Evolutionary conservation across 2,797 vertebrate genomes (phyloP).

Genomic region (Pseudochirops corinnae): DNA sequence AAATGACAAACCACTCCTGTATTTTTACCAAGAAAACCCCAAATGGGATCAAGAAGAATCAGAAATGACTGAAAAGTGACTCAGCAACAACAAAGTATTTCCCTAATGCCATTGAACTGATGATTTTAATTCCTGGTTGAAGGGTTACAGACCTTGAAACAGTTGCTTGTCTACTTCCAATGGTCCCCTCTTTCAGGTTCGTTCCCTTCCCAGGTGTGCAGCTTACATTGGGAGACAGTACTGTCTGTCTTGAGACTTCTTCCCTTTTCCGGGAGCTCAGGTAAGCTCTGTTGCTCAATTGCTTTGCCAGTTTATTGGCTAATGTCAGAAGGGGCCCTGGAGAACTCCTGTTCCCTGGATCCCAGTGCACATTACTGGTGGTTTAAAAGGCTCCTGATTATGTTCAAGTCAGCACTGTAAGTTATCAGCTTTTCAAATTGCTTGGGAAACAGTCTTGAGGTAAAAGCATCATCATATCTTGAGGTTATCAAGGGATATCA

Average conservation of each 20-base stretch:
- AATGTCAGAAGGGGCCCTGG: neutral
- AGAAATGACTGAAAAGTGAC: neutral
- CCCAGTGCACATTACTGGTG: slow-evolving; percentile 7
- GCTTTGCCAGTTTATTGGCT: neutral
- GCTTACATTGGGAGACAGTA: neutral
- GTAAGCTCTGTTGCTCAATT: neutral
- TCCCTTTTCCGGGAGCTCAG: neutral
- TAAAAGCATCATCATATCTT: slow-evolving; percentile 62
- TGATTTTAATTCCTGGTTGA: neutral
- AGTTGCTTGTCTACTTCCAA: neutral
- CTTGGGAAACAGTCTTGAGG: slow-evolving; percentile 65
- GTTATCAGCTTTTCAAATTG: slow-evolving; percentile 67
- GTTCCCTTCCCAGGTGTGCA: slow-evolving; percentile 6
- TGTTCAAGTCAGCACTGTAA: slow-evolving; percentile 66
- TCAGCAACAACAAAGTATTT: slow-evolving; percentile 1
- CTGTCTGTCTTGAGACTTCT: neutral
- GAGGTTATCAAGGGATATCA: slow-evolving; percentile 68
- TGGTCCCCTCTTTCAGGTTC: neutral
- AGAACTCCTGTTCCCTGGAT: neutral
- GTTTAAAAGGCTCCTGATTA: slow-evolving; percentile 68
- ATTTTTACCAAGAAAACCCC: neutral
- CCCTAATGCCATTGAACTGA: neutral
- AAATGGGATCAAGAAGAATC: neutral
- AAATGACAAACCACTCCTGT: neutral
- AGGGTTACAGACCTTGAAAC: neutral